A percentile compares a stretch with the other conserved stretches of the same genome.
phyloP scores from a whole-genome alignment of 2,888 invertebrate genomes.

The Cryptus viduatorius region DNA sequence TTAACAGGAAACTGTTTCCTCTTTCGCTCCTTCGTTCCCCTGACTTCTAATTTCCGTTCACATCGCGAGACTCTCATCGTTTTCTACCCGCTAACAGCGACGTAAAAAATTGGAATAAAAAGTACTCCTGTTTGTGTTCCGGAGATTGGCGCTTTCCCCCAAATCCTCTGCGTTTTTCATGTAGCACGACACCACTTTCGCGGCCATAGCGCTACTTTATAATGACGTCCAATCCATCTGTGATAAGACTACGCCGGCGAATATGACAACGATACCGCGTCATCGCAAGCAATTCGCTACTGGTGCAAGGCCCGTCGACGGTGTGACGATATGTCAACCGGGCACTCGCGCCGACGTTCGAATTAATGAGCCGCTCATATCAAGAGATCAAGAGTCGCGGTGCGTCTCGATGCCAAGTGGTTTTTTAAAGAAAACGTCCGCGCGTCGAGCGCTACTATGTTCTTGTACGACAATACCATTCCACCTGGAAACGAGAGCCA shows the following conservation, averaged over 20 bases:
- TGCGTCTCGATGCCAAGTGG: too few relatives aligned
- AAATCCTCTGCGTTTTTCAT: slow-evolving; percentile 9
- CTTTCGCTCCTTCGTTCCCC: neutral
- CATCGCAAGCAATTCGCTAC: slow-evolving; percentile 11
- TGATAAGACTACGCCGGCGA: slow-evolving; percentile 3
- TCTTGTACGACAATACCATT: too few relatives aligned
- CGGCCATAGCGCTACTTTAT: neutral
- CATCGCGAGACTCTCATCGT: neutral
- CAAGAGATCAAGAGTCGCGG: too few relatives aligned
- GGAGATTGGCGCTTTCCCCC: slow-evolving; percentile 12
- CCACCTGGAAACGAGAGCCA: too few relatives aligned
- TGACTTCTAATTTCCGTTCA: neutral
- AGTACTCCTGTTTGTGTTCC: slow-evolving; percentile 15
- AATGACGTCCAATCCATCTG: slow-evolving; percentile 20
- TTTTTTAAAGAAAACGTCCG: too few relatives aligned
- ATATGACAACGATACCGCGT: neutral
- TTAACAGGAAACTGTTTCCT: neutral
- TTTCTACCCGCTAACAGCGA: neutral
- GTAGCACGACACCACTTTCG: neutral
- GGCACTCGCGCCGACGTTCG: slow-evolving; percentile 15
- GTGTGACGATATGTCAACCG: slow-evolving; percentile 12
- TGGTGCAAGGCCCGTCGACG: slow-evolving; percentile 10
- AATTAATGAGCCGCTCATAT: slow-evolving; percentile 27
- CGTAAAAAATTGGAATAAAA: slow-evolving; percentile 8
- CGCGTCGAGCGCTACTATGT: too few relatives aligned